phyloP scores from a whole-genome alignment of 2,113 vertebrate species.

The Smithornis capensis region DNA sequence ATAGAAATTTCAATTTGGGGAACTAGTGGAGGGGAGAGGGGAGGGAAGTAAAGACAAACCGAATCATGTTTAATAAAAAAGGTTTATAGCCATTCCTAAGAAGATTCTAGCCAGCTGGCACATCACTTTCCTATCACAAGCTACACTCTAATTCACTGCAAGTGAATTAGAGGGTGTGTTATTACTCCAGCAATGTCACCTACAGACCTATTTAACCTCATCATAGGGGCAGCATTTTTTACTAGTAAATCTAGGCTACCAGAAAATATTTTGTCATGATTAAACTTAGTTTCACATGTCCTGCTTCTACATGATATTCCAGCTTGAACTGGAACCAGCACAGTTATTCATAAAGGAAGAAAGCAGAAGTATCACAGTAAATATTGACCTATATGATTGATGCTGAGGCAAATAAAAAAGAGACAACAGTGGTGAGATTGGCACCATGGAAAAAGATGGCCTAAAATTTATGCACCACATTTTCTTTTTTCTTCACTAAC shows the following conservation, averaged over 20 bases:
- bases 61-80: slow-evolving; percentile 24
- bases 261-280: not conserved
- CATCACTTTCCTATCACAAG: not conserved
- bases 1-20: not conserved
- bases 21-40: not conserved
- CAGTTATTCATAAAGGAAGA: not conserved
- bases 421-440: not conserved
- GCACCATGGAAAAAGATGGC: not conserved
- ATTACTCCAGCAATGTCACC: not conserved
- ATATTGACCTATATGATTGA: not conserved
- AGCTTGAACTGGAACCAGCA: not conserved
- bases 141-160: not conserved
- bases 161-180: not conserved
- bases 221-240: not conserved
- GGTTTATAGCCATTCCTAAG: not conserved
- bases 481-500: not conserved
- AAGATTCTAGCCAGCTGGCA: slow-evolving; percentile 17
- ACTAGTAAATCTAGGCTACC: not conserved
- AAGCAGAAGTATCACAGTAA: not conserved
- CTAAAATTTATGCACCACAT: not conserved
- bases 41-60: not conserved
- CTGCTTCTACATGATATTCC: not conserved
- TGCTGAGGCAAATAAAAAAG: not conserved
- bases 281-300: not conserved
- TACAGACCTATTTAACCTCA: not conserved